A percentile compares a stretch with the other conserved stretches of the same genome.
These are phyloP conservation scores for Pandion haliaetus DNA, from an alignment of 2,113 vertebrate genomes.

Conservation along the genomic window DNA sequence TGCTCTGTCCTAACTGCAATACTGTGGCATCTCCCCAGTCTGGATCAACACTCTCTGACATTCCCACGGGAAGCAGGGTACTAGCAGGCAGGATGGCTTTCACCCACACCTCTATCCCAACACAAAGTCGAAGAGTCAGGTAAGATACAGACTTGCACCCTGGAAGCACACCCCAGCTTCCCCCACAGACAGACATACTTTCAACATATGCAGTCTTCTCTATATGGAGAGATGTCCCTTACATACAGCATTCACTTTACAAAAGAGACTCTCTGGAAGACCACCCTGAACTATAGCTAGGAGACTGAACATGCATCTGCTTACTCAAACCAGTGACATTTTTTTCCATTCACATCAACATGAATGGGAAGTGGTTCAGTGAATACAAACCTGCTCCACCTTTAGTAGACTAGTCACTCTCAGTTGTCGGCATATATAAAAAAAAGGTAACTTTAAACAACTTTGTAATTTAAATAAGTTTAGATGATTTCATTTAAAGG, in stretches of 20 bases:
- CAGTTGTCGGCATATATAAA: background rate
- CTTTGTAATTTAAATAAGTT: background rate
- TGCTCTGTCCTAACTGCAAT: background rate
- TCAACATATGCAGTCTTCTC: background rate
- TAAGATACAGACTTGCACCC: background rate
- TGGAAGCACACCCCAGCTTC: background rate
- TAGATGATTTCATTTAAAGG: background rate
- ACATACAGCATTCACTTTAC: background rate
- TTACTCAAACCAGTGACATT: background rate
- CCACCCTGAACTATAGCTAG: background rate
- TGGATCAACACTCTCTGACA: fast-evolving
- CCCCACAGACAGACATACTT: background rate
- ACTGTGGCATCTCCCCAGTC: background rate
- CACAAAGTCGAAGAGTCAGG: too few species aligned
- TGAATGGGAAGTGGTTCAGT: background rate
- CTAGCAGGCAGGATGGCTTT: background rate
- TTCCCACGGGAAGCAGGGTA: background rate
- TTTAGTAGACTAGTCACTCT: background rate
- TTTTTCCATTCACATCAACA: background rate
- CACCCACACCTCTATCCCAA: background rate
- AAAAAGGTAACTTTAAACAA: background rate
- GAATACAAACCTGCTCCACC: background rate
- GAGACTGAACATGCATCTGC: background rate
- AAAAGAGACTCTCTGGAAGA: background rate
- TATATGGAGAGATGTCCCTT: background rate